These are phyloP conservation scores for Trinorchestia longiramus DNA, from an alignment of 1,140 invertebrate genomes.

Conservation along the genomic window DNA sequence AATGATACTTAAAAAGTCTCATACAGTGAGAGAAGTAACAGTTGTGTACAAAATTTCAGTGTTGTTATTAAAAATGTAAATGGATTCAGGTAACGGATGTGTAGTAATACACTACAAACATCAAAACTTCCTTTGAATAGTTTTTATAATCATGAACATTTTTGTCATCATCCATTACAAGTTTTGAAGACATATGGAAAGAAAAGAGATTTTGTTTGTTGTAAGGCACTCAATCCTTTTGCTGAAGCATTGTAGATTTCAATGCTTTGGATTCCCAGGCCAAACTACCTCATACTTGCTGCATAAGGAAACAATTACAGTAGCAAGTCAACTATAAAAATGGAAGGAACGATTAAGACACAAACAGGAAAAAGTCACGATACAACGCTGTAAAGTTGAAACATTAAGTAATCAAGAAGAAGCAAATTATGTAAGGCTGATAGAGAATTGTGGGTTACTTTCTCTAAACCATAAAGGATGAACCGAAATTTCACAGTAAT, in stretches of 20 bases:
- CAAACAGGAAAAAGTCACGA: neutral
- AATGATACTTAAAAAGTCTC: neutral
- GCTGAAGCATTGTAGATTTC: too few relatives aligned
- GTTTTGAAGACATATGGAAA: neutral
- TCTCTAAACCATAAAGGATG: too few relatives aligned
- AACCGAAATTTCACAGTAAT: too few relatives aligned
- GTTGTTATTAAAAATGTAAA: neutral
- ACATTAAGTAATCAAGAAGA: neutral
- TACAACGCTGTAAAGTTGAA: neutral
- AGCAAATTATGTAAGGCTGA: neutral
- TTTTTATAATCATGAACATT: neutral
- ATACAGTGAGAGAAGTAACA: neutral
- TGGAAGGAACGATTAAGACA: neutral
- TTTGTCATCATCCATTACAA: neutral
- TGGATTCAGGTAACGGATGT: neutral
- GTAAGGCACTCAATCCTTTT: neutral
- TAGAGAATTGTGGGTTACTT: too few relatives aligned
- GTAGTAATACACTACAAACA: neutral
- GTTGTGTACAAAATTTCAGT: neutral
- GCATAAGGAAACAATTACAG: neutral
- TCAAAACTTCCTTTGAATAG: neutral
- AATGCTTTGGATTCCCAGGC: too few relatives aligned
- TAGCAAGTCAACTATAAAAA: neutral
- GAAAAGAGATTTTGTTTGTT: neutral
- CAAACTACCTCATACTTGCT: too few relatives aligned